Percentiles rank a stretch among this genome's conserved stretches.
Evolutionary conservation across 2,797 vertebrate species (phyloP).

Genomic region (Iguana delicatissima): DNA sequence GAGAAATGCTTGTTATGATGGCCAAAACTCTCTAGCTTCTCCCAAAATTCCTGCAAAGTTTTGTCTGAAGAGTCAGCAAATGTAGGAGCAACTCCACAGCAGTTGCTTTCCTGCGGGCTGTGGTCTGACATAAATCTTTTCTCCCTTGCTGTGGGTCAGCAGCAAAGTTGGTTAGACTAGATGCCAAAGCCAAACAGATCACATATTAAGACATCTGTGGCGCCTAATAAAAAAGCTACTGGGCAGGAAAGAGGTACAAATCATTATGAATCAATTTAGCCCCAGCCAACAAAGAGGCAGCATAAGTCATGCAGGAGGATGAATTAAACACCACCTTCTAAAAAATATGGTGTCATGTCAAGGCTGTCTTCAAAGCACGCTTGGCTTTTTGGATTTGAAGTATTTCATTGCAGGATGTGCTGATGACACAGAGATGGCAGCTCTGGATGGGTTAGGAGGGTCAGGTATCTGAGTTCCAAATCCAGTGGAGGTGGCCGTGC

Average conservation of each 20-base stretch:
- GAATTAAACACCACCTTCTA: conserved; percentile 48
- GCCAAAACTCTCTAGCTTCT: background rate
- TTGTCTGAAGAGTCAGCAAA: background rate
- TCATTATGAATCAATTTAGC: conserved; percentile 79
- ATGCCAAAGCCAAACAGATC: conserved; percentile 45
- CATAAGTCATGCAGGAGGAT: conserved; percentile 54
- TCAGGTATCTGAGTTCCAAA: conserved; percentile 9
- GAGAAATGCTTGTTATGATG: too few relatives aligned
- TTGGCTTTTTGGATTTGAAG: background rate
- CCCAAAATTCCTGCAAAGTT: background rate
- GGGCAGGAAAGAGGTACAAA: conserved; percentile 76
- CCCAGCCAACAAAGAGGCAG: conserved; percentile 69
- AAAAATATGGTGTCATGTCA: conserved; percentile 37
- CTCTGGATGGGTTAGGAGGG: background rate
- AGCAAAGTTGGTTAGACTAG: conserved; percentile 42
- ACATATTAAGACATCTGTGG: conserved; percentile 75
- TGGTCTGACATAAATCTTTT: conserved; percentile 24
- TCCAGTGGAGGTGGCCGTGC: too few relatives aligned
- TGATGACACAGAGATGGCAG: background rate
- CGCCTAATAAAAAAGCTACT: conserved; percentile 77
- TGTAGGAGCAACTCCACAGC: background rate
- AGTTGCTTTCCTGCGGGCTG: background rate
- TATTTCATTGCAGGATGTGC: conserved; percentile 38
- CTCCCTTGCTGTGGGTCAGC: background rate
- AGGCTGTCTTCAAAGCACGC: background rate